Conservation (phyloP, 2,888 invertebrate genomes). For the Callyntrura sp. region DNA sequence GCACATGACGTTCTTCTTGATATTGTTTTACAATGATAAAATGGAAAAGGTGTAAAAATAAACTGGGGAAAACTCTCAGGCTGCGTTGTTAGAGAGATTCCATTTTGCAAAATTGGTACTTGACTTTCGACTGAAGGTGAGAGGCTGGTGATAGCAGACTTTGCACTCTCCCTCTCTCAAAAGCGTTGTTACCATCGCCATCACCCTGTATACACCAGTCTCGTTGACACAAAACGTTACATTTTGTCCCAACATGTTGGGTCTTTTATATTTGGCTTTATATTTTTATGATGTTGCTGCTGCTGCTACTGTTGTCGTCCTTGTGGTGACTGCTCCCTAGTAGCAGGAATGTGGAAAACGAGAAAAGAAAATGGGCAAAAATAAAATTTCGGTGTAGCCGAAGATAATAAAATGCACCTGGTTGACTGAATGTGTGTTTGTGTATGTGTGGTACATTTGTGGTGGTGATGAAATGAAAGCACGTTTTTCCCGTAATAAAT, state of each 20-base stretch:
- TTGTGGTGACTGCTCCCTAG: background rate
- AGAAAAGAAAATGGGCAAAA: background rate
- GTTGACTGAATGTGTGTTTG: too few species aligned
- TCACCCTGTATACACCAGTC: background rate
- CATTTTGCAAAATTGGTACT: slow-evolving; percentile 68
- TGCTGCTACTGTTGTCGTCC: too few species aligned
- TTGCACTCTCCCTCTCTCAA: too few species aligned
- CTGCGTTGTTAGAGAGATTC: background rate
- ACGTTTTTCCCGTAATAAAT: slow-evolving; percentile 52
- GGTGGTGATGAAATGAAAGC: too few species aligned
- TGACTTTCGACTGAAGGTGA: too few species aligned
- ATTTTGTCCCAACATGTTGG: background rate
- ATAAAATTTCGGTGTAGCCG: background rate
- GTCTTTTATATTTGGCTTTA: too few species aligned
- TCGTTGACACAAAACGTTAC: background rate
- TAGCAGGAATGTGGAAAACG: background rate
- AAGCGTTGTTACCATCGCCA: background rate
- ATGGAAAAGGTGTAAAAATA: slow-evolving; percentile 10
- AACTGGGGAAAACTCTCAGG: slow-evolving; percentile 5
- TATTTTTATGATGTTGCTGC: too few species aligned
- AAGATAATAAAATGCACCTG: too few species aligned
- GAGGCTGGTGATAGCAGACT: too few species aligned
- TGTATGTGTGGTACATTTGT: background rate
- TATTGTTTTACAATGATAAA: background rate
- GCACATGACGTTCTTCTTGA: background rate